Evolutionary conservation across 2,888 invertebrate genomes (phyloP).

Genomic region (Lomographa bimaculata): DNA sequence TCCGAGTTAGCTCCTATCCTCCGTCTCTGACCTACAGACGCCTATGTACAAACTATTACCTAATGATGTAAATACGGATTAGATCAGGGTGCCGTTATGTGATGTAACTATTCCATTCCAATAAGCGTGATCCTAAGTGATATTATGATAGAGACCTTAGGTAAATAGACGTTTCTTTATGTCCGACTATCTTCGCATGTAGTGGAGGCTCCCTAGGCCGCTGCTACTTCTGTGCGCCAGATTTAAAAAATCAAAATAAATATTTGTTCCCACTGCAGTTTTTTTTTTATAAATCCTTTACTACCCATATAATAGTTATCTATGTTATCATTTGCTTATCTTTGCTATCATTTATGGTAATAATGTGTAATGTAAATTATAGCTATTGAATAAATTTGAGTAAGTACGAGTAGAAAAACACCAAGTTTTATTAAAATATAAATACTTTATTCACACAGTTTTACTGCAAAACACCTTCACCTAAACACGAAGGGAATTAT

Average conservation of each 20-base stretch:
- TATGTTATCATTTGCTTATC: too few species aligned
- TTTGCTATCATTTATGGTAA: too few species aligned
- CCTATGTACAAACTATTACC: slow-evolving; percentile 44
- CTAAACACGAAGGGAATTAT: slow-evolving; percentile 2
- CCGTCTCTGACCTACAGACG: slow-evolving; percentile 25
- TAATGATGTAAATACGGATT: slow-evolving; percentile 42
- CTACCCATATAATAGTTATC: too few species aligned
- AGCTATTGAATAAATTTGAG: too few species aligned
- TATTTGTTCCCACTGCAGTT: too few species aligned
- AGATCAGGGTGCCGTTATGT: slow-evolving; percentile 55
- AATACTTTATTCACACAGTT: slow-evolving; percentile 8
- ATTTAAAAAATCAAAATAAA: slow-evolving; percentile 62
- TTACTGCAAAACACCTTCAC: slow-evolving; percentile 10
- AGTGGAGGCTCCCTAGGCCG: background rate
- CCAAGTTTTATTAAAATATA: background rate
- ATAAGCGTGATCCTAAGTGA: slow-evolving; percentile 51
- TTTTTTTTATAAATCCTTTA: too few species aligned
- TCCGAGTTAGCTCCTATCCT: background rate
- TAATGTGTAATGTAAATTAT: too few species aligned
- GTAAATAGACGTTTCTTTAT: slow-evolving; percentile 13
- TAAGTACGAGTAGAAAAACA: too few species aligned
- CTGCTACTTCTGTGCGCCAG: slow-evolving; percentile 21
- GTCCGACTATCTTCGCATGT: slow-evolving; percentile 4
- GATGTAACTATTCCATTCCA: slow-evolving; percentile 62
- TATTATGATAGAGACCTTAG: slow-evolving; percentile 47